phyloP scores from a whole-genome alignment of 2,113 vertebrate species.

The Lophius piscatorius region DNA sequence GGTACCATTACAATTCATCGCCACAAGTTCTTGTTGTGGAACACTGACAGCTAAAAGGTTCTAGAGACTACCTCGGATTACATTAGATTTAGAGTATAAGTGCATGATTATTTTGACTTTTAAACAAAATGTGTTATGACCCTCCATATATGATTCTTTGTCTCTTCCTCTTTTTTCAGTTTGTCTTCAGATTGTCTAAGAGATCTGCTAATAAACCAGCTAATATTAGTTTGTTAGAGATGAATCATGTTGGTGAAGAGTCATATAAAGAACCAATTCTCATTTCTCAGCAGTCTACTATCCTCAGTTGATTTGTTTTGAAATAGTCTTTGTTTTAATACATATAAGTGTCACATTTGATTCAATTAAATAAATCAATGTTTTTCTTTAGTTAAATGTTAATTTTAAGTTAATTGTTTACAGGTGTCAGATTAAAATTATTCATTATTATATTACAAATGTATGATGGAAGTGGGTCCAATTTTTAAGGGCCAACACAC shows the following conservation, averaged over 20 bases:
- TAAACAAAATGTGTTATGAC: background rate
- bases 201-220: background rate
- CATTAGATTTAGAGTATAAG: constrained; percentile 4
- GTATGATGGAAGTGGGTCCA: no score
- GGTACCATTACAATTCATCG: constrained; percentile 1
- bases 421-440: no score
- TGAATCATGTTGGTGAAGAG: background rate
- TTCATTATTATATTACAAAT: no score
- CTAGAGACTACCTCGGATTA: constrained; percentile 5
- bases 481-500: no score
- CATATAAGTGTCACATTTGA: background rate
- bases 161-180: background rate
- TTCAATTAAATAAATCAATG: no score
- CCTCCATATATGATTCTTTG: background rate
- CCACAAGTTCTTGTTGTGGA: constrained; percentile 27
- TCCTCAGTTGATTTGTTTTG: no score
- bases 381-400: no score
- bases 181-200: background rate
- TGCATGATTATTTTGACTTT: background rate
- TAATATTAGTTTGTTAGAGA: background rate
- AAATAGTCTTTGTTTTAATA: no score
- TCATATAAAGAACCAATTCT: no score
- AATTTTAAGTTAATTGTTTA: no score
- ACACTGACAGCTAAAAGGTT: constrained; percentile 15
- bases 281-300: no score